Evolutionary conservation across 2,888 invertebrate species (phyloP).

Genomic region (Hemaris fuciformis): DNA sequence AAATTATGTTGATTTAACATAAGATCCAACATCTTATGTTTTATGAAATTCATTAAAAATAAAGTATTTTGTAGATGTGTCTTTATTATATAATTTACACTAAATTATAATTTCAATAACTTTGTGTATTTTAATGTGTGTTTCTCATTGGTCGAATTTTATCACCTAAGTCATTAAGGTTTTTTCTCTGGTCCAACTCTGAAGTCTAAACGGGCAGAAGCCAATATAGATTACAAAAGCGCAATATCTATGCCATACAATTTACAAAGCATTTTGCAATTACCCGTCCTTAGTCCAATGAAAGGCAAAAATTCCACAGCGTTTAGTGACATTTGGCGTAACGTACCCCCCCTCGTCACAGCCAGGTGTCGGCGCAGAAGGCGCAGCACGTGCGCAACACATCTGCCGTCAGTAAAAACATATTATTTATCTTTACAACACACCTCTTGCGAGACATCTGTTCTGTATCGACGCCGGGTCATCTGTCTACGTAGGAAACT

Average conservation of each 20-base stretch:
- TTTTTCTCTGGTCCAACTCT: no score
- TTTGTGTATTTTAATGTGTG: no score
- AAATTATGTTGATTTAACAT: background rate
- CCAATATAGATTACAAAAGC: background rate
- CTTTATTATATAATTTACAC: no score
- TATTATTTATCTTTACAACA: constrained; percentile 61
- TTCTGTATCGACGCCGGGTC: constrained; percentile 50
- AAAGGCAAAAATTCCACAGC: constrained; percentile 11
- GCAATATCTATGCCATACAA: background rate
- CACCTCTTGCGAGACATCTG: constrained; percentile 64
- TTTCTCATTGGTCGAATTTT: no score
- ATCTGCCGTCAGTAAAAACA: constrained; percentile 63
- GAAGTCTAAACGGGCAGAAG: no score
- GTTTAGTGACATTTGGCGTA: constrained; percentile 38
- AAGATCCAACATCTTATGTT: no score
- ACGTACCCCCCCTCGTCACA: constrained; percentile 45
- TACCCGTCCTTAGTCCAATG: background rate
- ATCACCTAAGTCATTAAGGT: no score
- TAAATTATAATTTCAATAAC: no score
- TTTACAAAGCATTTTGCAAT: background rate
- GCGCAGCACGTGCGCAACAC: constrained; percentile 67
- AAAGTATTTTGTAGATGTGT: no score
- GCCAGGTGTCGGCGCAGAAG: constrained; percentile 66
- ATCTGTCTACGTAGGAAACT: constrained; percentile 36
- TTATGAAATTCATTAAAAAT: no score